Conservation (phyloP, 2,797 vertebrate genomes). For the Fundulus diaphanus region DNA sequence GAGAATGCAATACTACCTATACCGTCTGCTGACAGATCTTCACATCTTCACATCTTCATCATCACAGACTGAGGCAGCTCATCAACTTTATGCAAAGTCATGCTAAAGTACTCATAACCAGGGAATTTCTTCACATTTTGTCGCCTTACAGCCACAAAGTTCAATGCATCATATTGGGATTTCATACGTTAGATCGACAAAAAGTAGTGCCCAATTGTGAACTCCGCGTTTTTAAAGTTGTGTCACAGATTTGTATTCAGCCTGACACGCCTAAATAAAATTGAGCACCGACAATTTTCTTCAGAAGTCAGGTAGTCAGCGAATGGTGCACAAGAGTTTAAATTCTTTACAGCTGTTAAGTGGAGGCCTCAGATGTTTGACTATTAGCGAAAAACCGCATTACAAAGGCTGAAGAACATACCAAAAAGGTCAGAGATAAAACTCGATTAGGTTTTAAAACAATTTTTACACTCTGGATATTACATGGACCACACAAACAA, state of each 20-base stretch:
- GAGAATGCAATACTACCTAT: conserved; percentile 20
- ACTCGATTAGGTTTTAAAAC: neutral
- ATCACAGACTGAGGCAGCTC: conserved; percentile 34
- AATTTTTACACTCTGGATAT: too few relatives aligned
- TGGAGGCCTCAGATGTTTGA: neutral
- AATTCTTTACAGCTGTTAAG: neutral
- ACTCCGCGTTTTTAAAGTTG: neutral
- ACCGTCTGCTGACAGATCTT: conserved; percentile 31
- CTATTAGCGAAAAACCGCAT: neutral
- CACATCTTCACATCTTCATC: too few relatives aligned
- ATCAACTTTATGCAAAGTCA: neutral
- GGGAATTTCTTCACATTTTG: neutral
- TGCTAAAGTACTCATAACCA: neutral
- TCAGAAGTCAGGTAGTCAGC: neutral
- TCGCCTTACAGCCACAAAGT: neutral
- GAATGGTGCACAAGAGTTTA: neutral
- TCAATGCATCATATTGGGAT: neutral
- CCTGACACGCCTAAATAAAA: neutral
- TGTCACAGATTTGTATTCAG: neutral
- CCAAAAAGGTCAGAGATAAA: neutral
- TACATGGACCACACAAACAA: neutral
- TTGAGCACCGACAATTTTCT: neutral
- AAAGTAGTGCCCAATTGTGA: neutral
- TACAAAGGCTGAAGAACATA: neutral
- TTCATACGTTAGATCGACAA: neutral